A percentile compares a stretch with the other conserved stretches of the same genome.
Evolutionary conservation across 2,797 vertebrate species (phyloP).

Genomic region (Tapera naevia): DNA sequence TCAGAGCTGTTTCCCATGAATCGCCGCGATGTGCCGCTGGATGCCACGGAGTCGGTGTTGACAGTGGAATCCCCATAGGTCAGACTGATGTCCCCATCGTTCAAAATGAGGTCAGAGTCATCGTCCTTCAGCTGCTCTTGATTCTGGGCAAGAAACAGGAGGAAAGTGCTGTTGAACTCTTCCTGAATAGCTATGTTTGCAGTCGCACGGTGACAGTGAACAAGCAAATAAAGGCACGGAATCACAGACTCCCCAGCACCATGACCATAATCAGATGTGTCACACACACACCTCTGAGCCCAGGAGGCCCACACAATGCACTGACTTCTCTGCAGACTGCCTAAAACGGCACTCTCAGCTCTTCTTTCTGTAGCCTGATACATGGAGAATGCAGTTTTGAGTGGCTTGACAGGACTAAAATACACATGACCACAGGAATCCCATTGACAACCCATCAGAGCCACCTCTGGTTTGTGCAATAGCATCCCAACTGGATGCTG

Average conservation of each 20-base stretch:
- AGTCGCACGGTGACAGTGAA: rapidly evolving
- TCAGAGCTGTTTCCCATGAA: slow-evolving; percentile 78
- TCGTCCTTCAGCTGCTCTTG: slow-evolving; percentile 93
- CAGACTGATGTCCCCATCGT: slow-evolving; percentile 90
- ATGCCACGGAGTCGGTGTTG: slow-evolving; percentile 81
- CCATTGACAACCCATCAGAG: rapidly evolving
- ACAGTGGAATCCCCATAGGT: slow-evolving; percentile 91
- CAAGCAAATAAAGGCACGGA: rapidly evolving
- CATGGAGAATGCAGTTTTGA: rapidly evolving
- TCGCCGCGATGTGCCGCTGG: slow-evolving; percentile 62
- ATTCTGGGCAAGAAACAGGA: slow-evolving; percentile 78
- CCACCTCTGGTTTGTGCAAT: not conserved
- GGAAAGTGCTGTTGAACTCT: not conserved
- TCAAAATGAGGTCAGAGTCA: slow-evolving; percentile 95
- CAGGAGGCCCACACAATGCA: rapidly evolving
- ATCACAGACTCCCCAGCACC: not conserved
- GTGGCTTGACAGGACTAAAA: not conserved
- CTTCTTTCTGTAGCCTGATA: not conserved
- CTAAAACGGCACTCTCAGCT: not conserved
- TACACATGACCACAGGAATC: not conserved
- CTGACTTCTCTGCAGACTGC: not conserved
- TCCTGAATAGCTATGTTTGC: rapidly evolving
- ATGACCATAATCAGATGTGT: not conserved
- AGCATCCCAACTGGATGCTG: not conserved
- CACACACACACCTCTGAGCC: not conserved